phyloP scores from a whole-genome alignment of 1,140 invertebrate genomes.

The Psix sp. region DNA sequence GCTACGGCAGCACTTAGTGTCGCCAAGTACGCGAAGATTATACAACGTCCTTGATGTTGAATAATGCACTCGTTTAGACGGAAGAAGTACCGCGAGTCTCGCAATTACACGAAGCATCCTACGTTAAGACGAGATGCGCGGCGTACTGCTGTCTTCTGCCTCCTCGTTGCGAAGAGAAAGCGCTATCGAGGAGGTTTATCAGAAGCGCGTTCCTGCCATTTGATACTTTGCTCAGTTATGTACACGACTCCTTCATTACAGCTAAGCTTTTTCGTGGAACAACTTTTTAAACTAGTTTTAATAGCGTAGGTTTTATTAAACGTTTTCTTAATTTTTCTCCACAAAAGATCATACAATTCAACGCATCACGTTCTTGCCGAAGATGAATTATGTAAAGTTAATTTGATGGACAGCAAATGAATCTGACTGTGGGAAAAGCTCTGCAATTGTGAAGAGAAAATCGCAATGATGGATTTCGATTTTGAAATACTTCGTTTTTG shows the following conservation, averaged over 20 bases:
- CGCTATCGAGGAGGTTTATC: constrained; percentile 47
- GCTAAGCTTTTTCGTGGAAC: no score
- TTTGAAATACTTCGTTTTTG: neutral
- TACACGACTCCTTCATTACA: no score
- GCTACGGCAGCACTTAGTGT: constrained; percentile 36
- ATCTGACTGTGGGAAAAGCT: constrained; percentile 39
- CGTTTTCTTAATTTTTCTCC: no score
- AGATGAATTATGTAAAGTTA: constrained; percentile 19
- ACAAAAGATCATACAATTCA: constrained; percentile 2
- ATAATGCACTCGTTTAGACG: constrained; percentile 60
- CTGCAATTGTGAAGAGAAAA: constrained; percentile 23
- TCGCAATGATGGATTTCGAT: constrained; percentile 6
- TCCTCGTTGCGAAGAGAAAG: constrained; percentile 40
- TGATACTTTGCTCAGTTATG: constrained; percentile 43
- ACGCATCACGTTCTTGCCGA: constrained; percentile 33
- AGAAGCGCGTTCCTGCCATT: constrained; percentile 51
- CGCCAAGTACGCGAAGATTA: constrained; percentile 58
- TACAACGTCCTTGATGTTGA: constrained; percentile 63
- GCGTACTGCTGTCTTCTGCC: constrained; percentile 32
- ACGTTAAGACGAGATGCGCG: constrained; percentile 20
- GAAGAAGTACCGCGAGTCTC: constrained; percentile 38
- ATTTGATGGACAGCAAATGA: constrained; percentile 44
- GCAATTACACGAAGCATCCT: constrained; percentile 50
- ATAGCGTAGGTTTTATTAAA: neutral
- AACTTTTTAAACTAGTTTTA: no score